phyloP scores from a whole-genome alignment of 1,140 invertebrate genomes.

The Anadara kagoshimensis region DNA sequence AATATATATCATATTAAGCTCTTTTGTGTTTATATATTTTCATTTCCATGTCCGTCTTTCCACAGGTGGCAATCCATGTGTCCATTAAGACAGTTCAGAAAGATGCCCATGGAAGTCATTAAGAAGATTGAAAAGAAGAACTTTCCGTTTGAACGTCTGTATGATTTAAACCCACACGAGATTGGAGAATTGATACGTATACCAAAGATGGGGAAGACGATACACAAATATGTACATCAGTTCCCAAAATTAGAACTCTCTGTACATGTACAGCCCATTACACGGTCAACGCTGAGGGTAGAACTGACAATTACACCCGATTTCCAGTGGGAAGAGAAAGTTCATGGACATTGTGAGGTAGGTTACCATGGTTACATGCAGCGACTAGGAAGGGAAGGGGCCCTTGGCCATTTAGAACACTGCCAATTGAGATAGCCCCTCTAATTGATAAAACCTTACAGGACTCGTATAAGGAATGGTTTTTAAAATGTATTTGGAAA shows the following conservation, averaged over 20 bases:
- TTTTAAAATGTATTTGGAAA: too few species aligned
- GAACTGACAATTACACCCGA: constrained; percentile 99
- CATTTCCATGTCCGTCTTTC: too few species aligned
- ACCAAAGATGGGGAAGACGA: constrained; percentile 96
- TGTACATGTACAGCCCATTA: constrained; percentile 98
- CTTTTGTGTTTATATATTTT: too few species aligned
- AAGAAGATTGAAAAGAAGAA: constrained; percentile 98
- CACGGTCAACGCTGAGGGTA: constrained; percentile 92
- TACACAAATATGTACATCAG: constrained; percentile 98
- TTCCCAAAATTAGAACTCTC: constrained; percentile 96
- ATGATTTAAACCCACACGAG: constrained; percentile 97
- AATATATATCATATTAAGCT: too few species aligned
- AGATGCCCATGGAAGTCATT: constrained; percentile 98
- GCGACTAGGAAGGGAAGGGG: not conserved
- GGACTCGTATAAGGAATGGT: too few species aligned
- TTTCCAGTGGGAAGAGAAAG: constrained; percentile 99
- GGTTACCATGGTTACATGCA: constrained; percentile 1
- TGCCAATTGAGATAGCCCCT: too few species aligned
- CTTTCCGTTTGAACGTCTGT: constrained; percentile 81
- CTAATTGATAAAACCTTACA: too few species aligned
- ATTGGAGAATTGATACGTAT: constrained; percentile 95
- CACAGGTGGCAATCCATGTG: constrained; percentile 98
- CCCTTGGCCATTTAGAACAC: too few species aligned
- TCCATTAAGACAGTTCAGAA: constrained; percentile 94
- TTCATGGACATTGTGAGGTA: constrained; percentile 91